phyloP scores from a whole-genome alignment of 2,797 vertebrate species.

The Phalanger gymnotis region DNA sequence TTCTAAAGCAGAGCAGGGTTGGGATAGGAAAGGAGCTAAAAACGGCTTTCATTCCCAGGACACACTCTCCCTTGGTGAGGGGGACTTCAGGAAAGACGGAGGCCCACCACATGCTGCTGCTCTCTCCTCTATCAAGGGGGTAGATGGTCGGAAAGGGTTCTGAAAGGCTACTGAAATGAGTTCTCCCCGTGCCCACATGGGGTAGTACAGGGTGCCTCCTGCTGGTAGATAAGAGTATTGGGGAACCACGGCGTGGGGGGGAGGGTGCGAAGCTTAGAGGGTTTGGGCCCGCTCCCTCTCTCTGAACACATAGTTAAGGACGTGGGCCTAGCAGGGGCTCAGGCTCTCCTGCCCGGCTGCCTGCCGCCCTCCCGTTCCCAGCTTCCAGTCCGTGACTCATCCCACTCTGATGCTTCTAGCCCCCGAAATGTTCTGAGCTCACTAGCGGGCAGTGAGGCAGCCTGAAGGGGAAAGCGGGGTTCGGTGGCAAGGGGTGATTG shows the following conservation, averaged over 20 bases:
- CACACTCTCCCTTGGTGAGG: background rate
- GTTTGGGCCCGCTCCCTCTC: background rate
- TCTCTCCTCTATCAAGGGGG: background rate
- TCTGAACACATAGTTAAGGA: background rate
- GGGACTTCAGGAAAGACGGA: background rate
- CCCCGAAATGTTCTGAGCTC: constrained; percentile 17
- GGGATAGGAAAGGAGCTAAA: background rate
- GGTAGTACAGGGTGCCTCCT: background rate
- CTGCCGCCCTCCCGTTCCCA: background rate
- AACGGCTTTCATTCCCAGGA: background rate
- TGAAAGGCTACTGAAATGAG: background rate
- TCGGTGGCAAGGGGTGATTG: constrained; percentile 66
- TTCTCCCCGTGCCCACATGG: background rate
- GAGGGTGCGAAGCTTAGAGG: background rate
- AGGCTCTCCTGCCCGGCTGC: background rate
- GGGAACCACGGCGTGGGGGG: background rate
- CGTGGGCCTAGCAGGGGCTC: constrained; percentile 19
- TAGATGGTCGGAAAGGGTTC: background rate
- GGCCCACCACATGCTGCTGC: background rate
- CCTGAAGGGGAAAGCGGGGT: constrained; percentile 32
- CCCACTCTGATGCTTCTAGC: background rate
- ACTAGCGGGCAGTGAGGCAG: constrained; percentile 40
- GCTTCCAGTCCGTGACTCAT: constrained; percentile 13
- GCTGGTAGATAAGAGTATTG: background rate
- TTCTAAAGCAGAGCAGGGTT: background rate